Base-by-base conservation (phyloP, 1,140 invertebrate genomes). In the Scylla paramamosain region DNA sequence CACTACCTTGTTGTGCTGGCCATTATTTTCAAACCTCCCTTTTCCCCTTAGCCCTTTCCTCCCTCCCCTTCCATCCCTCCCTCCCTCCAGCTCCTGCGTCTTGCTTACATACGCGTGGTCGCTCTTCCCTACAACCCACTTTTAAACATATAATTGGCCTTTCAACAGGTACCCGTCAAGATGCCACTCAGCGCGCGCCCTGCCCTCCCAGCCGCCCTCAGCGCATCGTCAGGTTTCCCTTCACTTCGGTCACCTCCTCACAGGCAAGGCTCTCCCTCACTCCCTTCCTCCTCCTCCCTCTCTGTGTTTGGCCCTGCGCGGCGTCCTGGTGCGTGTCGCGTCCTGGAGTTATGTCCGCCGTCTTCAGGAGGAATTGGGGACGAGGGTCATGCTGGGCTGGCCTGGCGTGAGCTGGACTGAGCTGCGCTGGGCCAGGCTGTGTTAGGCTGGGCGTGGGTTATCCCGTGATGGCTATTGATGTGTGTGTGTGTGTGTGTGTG, bases 101-200 rank as follows among this genome's bases (percentile, higher is more conserved):
- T 32, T 39, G 84, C 31, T 28, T 87, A 46, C 84, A 87, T 32
- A 87, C 39, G 84, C 31, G 84, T 32, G 39, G 31, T 87, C 39
- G 84, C 6, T 87, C 45, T 48, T 45, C 92, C 83, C 77, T 93
- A 93, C 39, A 86, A 93, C 52, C 52, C 46, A 52, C 83, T 93
- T 93, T 93, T 86, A 93, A 93, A 93, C 92, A 93, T 93, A 93
- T 93, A 93, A 93, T 93, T 93, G 92, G 92, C 82, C 92, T 93
- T 93, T 93, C 92, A 93, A 93, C 92, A 93, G 84, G 77, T 86
- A 82, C 92, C 77, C 83, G 92, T 93, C 92, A 93, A 93, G 77
- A 45, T 93, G 92, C 92, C 92, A 93, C 46, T 93, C 92, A 93
- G 45, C 28, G 83, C 39, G 20, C 31, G 59, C 52, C 45, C 84